Percentiles rank a stretch among this genome's conserved stretches.
Evolutionary conservation across 2,888 invertebrate species (phyloP).

Genomic region (Pollenia amentaria): DNA sequence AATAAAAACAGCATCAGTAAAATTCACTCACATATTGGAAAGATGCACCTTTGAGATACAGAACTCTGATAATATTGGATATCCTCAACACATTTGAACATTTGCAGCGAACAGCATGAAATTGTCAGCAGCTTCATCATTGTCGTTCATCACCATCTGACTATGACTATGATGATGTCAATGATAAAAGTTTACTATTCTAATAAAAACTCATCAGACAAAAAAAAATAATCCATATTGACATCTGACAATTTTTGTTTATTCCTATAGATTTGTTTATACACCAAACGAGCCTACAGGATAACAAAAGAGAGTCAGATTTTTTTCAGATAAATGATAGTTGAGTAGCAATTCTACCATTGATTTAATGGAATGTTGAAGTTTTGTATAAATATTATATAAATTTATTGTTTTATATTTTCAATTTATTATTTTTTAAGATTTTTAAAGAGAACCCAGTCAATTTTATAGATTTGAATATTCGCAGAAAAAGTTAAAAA

Average conservation of each 20-base stretch:
- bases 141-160: not conserved
- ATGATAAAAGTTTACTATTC: slow-evolving; percentile 47
- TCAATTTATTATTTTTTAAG: not conserved
- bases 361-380: slow-evolving; percentile 32
- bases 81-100: not conserved
- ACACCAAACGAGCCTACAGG: slow-evolving; percentile 29
- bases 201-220: slow-evolving; percentile 55
- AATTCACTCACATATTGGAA: slow-evolving; percentile 22
- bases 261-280: slow-evolving; percentile 42
- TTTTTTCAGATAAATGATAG: not conserved
- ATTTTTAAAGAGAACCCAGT: not conserved
- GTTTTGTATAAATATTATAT: slow-evolving; percentile 20
- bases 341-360: slow-evolving; percentile 27
- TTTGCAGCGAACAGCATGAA: not conserved
- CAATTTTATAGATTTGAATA: not conserved
- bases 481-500: not conserved
- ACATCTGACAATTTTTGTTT: slow-evolving; percentile 49
- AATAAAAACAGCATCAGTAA: slow-evolving; percentile 15
- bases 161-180: slow-evolving; percentile 26
- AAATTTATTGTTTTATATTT: not conserved
- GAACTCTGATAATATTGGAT: not conserved
- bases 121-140: slow-evolving; percentile 9
- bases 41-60: slow-evolving; percentile 35
- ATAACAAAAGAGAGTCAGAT: slow-evolving; percentile 15
- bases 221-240: slow-evolving; percentile 36